Conservation (phyloP, 2,113 vertebrate genomes). For the Osmerus eperlanus region DNA sequence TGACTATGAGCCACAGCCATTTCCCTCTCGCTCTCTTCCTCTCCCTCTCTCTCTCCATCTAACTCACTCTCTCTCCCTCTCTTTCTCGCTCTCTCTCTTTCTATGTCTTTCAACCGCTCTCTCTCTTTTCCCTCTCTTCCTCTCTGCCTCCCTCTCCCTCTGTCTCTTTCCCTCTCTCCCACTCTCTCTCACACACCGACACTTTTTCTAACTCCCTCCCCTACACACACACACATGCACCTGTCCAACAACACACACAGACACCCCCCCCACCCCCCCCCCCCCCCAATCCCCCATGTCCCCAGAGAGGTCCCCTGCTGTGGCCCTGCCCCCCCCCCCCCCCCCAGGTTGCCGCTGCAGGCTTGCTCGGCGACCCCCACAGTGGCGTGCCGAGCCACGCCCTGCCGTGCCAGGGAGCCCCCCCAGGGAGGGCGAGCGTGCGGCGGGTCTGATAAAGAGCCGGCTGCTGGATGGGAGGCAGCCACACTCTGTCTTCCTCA, state of each 20-base stretch:
- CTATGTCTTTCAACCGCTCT: background rate
- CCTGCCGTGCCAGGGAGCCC: slow-evolving; percentile 18
- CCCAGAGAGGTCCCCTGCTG: background rate
- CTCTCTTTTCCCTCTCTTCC: slow-evolving; percentile 29
- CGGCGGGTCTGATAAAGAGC: slow-evolving; percentile 64
- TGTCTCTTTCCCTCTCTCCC: too few relatives aligned
- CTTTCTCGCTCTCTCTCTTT: too few relatives aligned
- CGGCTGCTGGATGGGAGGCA: slow-evolving; percentile 47
- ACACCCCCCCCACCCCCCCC: too few relatives aligned
- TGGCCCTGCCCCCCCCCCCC: background rate
- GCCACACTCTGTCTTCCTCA: slow-evolving; percentile 65
- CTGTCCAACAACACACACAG: background rate
- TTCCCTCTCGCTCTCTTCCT: background rate
- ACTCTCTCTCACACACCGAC: too few relatives aligned
- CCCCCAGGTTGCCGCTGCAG: background rate
- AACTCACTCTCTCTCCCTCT: slow-evolving; percentile 1
- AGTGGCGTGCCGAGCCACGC: slow-evolving; percentile 2
- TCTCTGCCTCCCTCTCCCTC: too few relatives aligned
- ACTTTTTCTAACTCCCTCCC: background rate
- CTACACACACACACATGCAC: background rate
- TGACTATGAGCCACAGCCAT: too few relatives aligned
- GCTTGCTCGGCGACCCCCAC: too few relatives aligned
- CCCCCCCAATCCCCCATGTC: background rate
- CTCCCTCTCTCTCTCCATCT: slow-evolving; percentile 15
- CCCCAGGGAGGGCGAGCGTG: background rate